Evolutionary conservation across 2,113 vertebrate species (phyloP).

Genomic region (Melanostigma gelatinosum): DNA sequence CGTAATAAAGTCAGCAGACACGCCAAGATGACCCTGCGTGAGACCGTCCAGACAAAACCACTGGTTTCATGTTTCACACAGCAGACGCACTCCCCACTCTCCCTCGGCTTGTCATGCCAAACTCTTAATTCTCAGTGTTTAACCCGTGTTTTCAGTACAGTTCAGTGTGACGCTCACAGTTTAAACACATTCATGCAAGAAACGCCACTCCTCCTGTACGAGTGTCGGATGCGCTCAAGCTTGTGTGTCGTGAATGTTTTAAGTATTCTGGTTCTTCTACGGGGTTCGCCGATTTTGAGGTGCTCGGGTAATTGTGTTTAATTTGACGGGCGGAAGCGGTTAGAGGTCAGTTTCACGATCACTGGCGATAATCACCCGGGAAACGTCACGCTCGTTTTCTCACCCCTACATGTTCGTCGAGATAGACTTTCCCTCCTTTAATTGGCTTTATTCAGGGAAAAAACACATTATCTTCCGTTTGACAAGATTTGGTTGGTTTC

Average conservation of each 20-base stretch:
- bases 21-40: conserved; percentile 26
- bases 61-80: conserved; percentile 32
- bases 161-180: neutral
- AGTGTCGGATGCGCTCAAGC: conserved; percentile 31
- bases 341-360: conserved; percentile 66
- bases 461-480: neutral
- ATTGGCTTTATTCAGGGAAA: neutral
- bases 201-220: neutral
- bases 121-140: neutral
- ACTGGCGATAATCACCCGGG: conserved; percentile 63
- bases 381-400: conserved; percentile 49
- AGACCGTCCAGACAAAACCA: conserved; percentile 43
- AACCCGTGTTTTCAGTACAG: neutral
- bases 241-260: conserved; percentile 14
- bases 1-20: conserved; percentile 14
- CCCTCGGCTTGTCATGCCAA: neutral
- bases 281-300: conserved; percentile 46
- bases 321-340: conserved; percentile 73
- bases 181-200: conserved; percentile 24
- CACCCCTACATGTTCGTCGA: conserved; percentile 6
- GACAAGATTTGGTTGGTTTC: neutral
- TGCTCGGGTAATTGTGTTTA: conserved; percentile 66
- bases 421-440: conserved; percentile 15
- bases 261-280: conserved; percentile 34
- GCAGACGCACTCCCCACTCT: neutral